Percentiles rank a stretch among this genome's conserved stretches.
These are phyloP conservation scores for Bucorvus abyssinicus DNA, from an alignment of 2,797 vertebrate species.

Conservation along the genomic window DNA sequence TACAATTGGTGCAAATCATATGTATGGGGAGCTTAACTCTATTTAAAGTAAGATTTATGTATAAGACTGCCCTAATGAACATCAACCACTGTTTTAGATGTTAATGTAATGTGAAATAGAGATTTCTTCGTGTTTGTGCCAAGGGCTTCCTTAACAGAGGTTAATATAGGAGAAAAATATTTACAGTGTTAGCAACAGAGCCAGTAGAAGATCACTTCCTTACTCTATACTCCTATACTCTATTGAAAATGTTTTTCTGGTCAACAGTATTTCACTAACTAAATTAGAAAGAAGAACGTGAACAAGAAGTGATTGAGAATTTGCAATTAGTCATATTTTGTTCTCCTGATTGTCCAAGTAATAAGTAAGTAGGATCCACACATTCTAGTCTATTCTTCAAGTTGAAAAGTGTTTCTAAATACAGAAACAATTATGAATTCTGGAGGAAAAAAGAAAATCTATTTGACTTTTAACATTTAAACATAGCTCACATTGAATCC, in stretches of 20 bases:
- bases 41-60: not conserved
- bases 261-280: not conserved
- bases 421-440: not conserved
- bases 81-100: not conserved
- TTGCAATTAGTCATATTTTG: not conserved
- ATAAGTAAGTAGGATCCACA: not conserved
- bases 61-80: not conserved
- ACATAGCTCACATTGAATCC: not conserved
- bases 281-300: not conserved
- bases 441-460: fast-evolving
- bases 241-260: not conserved
- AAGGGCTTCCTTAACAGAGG: not conserved
- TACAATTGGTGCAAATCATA: not conserved
- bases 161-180: not conserved
- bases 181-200: not conserved
- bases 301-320: not conserved
- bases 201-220: not conserved
- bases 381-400: not conserved
- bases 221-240: not conserved
- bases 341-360: not conserved
- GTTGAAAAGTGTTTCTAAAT: not conserved
- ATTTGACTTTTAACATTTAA: not conserved
- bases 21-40: not conserved
- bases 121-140: not conserved
- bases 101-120: not conserved